A percentile compares a stretch with the other conserved stretches of the same genome.
Evolutionary conservation across 2,113 vertebrate genomes (phyloP).

Genomic region (Motacilla tschutschensis): DNA sequence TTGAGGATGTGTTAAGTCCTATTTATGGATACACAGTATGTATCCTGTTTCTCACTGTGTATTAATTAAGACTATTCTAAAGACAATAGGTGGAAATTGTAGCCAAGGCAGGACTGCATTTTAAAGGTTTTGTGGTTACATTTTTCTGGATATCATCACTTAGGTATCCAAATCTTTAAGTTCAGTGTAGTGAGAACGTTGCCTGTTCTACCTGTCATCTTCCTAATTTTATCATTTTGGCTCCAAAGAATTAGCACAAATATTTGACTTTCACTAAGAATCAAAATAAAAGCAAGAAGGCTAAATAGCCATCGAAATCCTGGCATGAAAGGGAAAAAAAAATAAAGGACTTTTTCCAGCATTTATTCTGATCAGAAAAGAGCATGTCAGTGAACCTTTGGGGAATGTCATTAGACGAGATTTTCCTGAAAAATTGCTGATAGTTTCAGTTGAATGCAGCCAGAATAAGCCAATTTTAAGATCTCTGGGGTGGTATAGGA

Average conservation of each 20-base stretch:
- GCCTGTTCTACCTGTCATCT: not conserved
- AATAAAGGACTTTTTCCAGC: not conserved
- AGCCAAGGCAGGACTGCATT: not conserved
- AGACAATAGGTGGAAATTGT: not conserved
- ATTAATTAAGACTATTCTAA: not conserved
- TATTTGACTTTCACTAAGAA: not conserved
- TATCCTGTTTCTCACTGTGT: not conserved
- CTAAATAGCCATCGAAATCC: not conserved
- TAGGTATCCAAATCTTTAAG: not conserved
- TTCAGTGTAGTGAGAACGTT: not conserved
- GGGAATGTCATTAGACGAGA: not conserved
- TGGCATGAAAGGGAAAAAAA: not conserved
- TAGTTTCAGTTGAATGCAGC: constrained; percentile 17
- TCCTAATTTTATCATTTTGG: not conserved
- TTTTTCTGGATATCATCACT: not conserved
- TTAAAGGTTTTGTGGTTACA: not conserved
- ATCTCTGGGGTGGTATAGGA: constrained; percentile 12
- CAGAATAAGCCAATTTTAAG: not conserved
- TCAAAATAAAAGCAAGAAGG: not conserved
- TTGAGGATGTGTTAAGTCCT: not conserved
- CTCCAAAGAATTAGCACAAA: not conserved
- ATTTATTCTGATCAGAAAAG: not conserved
- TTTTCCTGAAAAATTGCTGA: constrained; percentile 27
- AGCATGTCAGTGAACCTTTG: not conserved
- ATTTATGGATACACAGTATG: not conserved